Percentiles rank a stretch among this genome's conserved stretches.
Evolutionary conservation across 2,113 vertebrate genomes (phyloP).

Genomic region (Barnardius zonarius): DNA sequence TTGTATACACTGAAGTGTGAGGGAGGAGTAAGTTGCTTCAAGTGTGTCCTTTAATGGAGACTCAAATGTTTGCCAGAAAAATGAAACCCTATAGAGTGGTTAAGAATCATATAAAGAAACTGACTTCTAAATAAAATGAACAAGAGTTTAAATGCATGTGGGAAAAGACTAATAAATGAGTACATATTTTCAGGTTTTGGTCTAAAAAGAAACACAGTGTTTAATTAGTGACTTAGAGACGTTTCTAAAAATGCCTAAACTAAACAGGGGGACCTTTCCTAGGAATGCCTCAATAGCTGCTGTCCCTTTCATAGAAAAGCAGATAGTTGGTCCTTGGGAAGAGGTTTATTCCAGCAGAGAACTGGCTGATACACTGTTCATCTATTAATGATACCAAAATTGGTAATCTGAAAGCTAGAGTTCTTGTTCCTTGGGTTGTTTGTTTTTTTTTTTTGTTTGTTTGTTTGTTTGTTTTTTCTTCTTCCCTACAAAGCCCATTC

Average conservation of each 20-base stretch:
- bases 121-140: background rate
- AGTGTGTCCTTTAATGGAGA: background rate
- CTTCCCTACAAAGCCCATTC: background rate
- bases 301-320: background rate
- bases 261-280: background rate
- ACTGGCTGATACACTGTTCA: background rate
- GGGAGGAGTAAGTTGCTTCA: background rate
- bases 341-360: background rate
- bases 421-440: background rate
- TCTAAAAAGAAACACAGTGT: background rate
- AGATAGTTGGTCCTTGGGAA: background rate
- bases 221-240: background rate
- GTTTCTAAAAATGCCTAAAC: background rate
- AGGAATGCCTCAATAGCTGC: background rate
- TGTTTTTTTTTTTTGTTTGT: too few relatives aligned
- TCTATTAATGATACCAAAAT: background rate
- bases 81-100: background rate
- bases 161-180: background rate
- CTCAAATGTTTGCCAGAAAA: background rate
- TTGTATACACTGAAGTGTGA: background rate
- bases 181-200: background rate
- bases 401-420: background rate
- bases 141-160: background rate
- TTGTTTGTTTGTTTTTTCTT: background rate
- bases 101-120: background rate